phyloP scores from a whole-genome alignment of 2,113 vertebrate species.

The Ailurus styani region DNA sequence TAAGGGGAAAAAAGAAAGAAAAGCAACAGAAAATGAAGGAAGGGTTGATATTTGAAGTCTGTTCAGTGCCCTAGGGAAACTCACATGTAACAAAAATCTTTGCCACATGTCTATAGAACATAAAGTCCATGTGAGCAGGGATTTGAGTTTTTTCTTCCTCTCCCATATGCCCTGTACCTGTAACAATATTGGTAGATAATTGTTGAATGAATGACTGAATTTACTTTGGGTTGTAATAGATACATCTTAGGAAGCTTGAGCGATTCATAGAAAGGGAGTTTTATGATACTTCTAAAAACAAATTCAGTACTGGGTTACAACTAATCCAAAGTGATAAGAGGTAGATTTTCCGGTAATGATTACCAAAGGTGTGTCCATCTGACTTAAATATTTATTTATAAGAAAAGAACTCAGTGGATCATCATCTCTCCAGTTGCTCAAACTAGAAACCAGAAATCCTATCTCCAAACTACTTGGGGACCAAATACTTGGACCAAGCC shows the following conservation, averaged over 20 bases:
- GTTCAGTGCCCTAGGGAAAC: not conserved
- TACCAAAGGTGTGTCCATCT: not conserved
- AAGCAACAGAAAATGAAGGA: not conserved
- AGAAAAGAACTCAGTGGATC: not conserved
- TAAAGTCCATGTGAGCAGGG: not conserved
- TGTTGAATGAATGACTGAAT: not conserved
- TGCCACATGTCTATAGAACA: not conserved
- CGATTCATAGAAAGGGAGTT: not conserved
- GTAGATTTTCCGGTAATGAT: not conserved
- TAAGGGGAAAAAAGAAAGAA: not conserved
- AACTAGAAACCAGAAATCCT: not conserved
- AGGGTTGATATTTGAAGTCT: not conserved
- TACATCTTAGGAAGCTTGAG: not conserved
- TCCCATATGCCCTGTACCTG: not conserved
- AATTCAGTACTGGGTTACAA: not conserved
- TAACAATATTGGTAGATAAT: not conserved
- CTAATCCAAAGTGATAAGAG: not conserved
- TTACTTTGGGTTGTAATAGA: not conserved
- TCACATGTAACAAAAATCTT: not conserved
- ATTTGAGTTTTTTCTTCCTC: not conserved
- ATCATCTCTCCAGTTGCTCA: not conserved
- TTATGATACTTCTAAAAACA: not conserved
- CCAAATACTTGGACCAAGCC: not conserved
- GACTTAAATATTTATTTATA: not conserved
- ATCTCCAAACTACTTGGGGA: not conserved